Evolutionary conservation across 53 echinoderm and acorn worm species (phyloP), one percentile per base, ranked within the genome.

Genomic region (Mesocentrotus franciscanus): DNA sequence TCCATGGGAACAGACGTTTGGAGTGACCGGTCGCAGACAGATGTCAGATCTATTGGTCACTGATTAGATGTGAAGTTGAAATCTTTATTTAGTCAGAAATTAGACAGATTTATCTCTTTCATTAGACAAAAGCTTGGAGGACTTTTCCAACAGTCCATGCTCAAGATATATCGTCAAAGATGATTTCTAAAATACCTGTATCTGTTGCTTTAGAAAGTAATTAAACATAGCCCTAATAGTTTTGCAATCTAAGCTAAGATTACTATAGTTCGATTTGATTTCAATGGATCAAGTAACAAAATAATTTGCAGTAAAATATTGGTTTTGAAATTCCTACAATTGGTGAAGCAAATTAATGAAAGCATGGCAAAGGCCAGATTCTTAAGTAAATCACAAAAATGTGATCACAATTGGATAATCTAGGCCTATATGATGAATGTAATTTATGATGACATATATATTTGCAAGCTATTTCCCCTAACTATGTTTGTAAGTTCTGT

Each of bases 21-120:
- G 7, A 87, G 58, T 58, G n/a, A 87, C 27, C 49, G 20, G 24
- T 14, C 22, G 0, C 27, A 39, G 22, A 39, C 81, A 42, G 79
- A 42, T 81, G 81, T 33, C 7, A 59, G 58, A 87, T 59, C 87
- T 87, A 87, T 57, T 87, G 87, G 87, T 87, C 87, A 87, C 59
- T 87, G 56, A 87, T 58, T 58, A 42, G 10, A 26, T 87, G 16
- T n/a, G 87, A 87, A n/a, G 27, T 87, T 26, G 42, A 81, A 81
- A 33, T 81, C 42, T 81, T 18, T 81, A 39, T 81, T 81, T 81
- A 42, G 81, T 81, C 81, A 16, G 14, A 76, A 74, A 22, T 85
- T 0, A 27, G 58, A 58, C n/a, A 58, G 58, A 87, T 87, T 33
- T 9, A 87, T 87, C n/a, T 58, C 87, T 87, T 57, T 58, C 58